These are phyloP conservation scores for Siniperca scherzeri DNA, from an alignment of 2,797 vertebrate species.

Conservation along the genomic window DNA sequence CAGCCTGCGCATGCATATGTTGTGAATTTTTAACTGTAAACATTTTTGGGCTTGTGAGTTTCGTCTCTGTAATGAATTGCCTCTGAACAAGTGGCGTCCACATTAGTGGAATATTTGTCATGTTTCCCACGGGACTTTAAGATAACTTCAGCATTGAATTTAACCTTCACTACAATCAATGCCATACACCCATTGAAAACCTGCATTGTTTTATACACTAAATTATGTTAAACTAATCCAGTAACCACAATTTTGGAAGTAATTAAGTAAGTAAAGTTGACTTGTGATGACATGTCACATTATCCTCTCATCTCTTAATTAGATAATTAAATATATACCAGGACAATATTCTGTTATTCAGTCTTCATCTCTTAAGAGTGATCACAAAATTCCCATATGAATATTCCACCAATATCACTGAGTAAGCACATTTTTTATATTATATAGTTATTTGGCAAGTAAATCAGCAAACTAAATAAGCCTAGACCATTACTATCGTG, in stretches of 20 bases:
- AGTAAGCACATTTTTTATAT: neutral
- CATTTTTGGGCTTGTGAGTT: conserved; percentile 41
- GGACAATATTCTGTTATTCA: too few relatives aligned
- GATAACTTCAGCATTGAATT: conserved; percentile 1
- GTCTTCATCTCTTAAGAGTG: too few relatives aligned
- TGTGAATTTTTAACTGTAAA: conserved; percentile 50
- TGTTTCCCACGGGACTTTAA: conserved; percentile 66
- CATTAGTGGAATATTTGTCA: conserved; percentile 60
- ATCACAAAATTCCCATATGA: too few relatives aligned
- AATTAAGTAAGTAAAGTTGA: neutral
- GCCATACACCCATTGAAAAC: neutral
- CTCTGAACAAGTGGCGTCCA: conserved; percentile 47
- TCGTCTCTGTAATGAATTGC: conserved; percentile 17
- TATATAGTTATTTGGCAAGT: neutral
- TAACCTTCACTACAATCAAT: neutral
- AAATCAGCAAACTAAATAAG: neutral
- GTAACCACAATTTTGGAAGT: neutral
- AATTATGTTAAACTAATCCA: neutral
- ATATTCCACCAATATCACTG: neutral
- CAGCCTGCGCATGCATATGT: conserved; percentile 45
- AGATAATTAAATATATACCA: neutral
- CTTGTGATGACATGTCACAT: too few relatives aligned
- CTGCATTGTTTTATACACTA: neutral
- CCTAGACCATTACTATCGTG: neutral
- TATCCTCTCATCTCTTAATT: too few relatives aligned